phyloP scores from a whole-genome alignment of 2,797 vertebrate species.

The Sitta carolinensis region DNA sequence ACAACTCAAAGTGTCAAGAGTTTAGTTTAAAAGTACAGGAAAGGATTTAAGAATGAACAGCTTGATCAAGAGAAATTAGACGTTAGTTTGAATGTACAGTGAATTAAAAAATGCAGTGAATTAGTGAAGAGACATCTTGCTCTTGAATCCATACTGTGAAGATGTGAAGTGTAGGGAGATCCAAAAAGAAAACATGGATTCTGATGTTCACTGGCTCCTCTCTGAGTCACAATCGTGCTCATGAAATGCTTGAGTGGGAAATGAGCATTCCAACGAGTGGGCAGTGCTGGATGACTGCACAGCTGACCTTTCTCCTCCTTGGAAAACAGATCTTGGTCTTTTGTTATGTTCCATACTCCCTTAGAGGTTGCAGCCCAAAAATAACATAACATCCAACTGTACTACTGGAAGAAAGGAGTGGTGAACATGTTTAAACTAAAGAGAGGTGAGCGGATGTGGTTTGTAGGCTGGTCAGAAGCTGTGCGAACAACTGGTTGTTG shows the following conservation, averaged over 20 bases:
- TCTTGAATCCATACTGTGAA: neutral
- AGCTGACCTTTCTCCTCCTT: neutral
- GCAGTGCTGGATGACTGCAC: neutral
- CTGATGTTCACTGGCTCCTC: neutral
- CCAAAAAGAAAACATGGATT: neutral
- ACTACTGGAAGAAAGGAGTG: neutral
- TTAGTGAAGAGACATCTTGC: neutral
- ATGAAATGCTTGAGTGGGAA: neutral
- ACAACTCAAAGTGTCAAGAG: neutral
- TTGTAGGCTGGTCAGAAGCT: neutral
- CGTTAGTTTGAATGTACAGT: neutral
- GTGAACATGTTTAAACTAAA: neutral
- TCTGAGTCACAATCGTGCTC: neutral
- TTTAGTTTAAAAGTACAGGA: neutral
- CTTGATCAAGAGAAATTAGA: neutral
- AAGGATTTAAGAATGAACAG: neutral
- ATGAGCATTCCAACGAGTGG: rapidly evolving
- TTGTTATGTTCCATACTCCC: neutral
- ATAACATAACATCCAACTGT: neutral
- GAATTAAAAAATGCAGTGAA: neutral
- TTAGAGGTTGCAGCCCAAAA: neutral
- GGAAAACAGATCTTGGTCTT: neutral
- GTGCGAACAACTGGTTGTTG: neutral
- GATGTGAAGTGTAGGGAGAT: neutral
- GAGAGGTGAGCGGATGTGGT: neutral